phyloP scores from a whole-genome alignment of 2,113 vertebrate species.

The Saiga tatarica region DNA sequence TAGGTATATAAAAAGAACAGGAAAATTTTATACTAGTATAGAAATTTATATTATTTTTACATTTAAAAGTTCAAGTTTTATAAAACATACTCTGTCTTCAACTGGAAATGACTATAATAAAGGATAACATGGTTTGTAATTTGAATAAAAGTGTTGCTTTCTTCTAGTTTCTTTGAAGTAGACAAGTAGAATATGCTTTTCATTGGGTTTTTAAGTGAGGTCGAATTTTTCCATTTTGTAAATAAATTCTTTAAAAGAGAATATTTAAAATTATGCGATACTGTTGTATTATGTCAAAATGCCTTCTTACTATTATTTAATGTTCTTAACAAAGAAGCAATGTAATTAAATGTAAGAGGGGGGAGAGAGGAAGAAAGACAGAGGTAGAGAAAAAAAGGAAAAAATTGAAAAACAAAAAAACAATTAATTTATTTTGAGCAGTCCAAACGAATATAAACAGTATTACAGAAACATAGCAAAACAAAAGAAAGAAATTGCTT shows the following conservation, averaged over 20 bases:
- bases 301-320: not conserved
- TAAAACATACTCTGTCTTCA: not conserved
- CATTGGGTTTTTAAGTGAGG: not conserved
- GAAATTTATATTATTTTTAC: not conserved
- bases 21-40: not conserved
- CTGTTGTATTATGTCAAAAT: not conserved
- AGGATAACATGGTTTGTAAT: not conserved
- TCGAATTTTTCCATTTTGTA: not conserved
- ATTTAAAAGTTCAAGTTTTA: not conserved
- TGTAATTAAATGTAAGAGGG: not conserved
- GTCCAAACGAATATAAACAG: not conserved
- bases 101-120: not conserved
- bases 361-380: not conserved
- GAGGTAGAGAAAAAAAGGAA: not conserved
- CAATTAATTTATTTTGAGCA: not conserved
- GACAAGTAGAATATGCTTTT: not conserved
- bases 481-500: not conserved
- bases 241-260: not conserved
- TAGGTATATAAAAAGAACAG: not conserved
- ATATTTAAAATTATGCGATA: not conserved
- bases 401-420: not conserved
- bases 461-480: not conserved
- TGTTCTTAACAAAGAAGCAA: not conserved
- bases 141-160: not conserved
- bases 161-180: not conserved